Percentiles rank a stretch among this genome's conserved stretches.
These are phyloP conservation scores for Sturnus vulgaris DNA, from an alignment of 2,113 vertebrate species.

Conservation along the genomic window DNA sequence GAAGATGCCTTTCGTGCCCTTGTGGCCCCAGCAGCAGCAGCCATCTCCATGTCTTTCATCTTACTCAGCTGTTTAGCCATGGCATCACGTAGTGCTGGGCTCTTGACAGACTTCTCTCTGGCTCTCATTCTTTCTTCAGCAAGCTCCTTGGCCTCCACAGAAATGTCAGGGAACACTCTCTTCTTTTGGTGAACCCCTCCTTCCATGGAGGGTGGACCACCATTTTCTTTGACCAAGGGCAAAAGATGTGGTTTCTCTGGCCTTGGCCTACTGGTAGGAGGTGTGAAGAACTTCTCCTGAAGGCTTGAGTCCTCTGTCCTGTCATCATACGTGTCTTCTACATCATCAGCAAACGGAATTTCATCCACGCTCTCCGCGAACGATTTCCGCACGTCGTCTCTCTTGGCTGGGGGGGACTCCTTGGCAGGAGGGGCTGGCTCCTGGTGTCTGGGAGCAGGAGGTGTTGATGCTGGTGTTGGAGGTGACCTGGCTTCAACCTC, in stretches of 20 bases:
- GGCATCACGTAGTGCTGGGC: conserved; percentile 88
- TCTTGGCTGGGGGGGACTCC: conserved; percentile 69
- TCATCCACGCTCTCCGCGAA: conserved; percentile 95
- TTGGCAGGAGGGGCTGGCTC: conserved; percentile 7
- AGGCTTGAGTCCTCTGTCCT: conserved; percentile 80
- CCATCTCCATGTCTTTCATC: conserved; percentile 87
- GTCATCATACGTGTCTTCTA: conserved; percentile 90
- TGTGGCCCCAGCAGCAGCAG: conserved; percentile 34
- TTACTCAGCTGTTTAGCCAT: conserved; percentile 90
- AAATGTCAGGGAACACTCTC: conserved; percentile 76
- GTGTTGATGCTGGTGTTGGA: conserved; percentile 6
- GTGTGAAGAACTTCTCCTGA: conserved; percentile 84
- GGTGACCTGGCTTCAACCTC: conserved; percentile 55
- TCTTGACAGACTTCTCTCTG: conserved; percentile 93
- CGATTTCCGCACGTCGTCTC: conserved; percentile 80
- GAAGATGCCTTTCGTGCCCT: conserved; percentile 58
- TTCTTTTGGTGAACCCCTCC: conserved; percentile 45
- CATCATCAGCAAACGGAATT: conserved; percentile 95
- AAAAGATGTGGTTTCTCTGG: conserved; percentile 68
- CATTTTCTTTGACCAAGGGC: conserved; percentile 81
- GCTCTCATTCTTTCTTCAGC: conserved; percentile 92
- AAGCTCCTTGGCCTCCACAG: conserved; percentile 89
- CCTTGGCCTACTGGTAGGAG: conserved; percentile 78
- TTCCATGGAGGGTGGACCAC: conserved; percentile 73
- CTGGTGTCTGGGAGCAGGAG: not conserved